Percentiles rank a stretch among this genome's conserved stretches.
These are phyloP conservation scores for Trichonephila inaurata DNA, from an alignment of 1,140 invertebrate genomes.

Conservation along the genomic window DNA sequence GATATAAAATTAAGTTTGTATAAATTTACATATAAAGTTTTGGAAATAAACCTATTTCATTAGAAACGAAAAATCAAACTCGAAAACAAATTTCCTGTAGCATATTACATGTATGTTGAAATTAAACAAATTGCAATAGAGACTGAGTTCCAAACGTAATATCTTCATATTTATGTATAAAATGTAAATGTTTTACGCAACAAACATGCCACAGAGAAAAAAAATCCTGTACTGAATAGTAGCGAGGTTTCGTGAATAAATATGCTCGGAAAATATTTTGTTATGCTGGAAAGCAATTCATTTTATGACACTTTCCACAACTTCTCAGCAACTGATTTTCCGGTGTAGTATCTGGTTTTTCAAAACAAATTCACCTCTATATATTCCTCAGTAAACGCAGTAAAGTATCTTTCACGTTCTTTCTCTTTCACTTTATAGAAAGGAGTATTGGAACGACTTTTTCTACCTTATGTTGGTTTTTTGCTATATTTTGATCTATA, in stretches of 20 bases:
- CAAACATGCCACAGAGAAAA: neutral
- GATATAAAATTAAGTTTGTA: too few relatives aligned
- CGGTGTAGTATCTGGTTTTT: neutral
- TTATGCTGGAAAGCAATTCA: neutral
- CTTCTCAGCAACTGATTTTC: neutral
- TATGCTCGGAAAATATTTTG: neutral
- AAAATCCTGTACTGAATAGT: neutral
- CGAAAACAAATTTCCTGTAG: too few relatives aligned
- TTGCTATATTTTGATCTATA: neutral
- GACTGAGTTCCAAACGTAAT: too few relatives aligned
- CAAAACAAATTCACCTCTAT: neutral
- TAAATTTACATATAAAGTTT: too few relatives aligned
- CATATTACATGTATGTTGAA: too few relatives aligned
- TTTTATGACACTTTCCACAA: neutral
- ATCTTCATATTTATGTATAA: neutral
- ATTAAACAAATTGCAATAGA: too few relatives aligned
- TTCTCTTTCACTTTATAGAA: neutral
- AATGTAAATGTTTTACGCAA: neutral
- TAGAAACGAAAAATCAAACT: too few relatives aligned
- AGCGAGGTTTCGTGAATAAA: neutral
- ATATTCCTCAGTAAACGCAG: neutral
- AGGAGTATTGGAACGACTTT: neutral
- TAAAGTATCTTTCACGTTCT: conserved; percentile 1
- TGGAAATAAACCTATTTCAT: too few relatives aligned
- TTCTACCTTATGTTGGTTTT: neutral